phyloP scores from a whole-genome alignment of 2,797 vertebrate genomes.

The Alcedo atthis region DNA sequence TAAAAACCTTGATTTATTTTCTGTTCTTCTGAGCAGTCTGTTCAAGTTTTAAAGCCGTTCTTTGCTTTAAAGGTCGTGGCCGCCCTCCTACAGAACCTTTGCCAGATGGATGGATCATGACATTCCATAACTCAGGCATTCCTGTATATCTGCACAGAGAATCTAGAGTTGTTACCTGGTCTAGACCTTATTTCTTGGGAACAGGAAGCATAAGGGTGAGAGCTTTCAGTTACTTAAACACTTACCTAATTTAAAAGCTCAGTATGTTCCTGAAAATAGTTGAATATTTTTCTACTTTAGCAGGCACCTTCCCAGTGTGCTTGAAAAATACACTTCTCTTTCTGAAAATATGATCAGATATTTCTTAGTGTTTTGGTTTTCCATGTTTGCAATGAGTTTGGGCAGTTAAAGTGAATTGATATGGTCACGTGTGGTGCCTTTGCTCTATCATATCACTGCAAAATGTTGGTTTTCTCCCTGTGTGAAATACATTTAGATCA shows the following conservation, averaged over 20 bases:
- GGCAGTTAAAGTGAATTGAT: background rate
- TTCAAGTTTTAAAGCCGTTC: slow-evolving; percentile 17
- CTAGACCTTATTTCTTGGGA: slow-evolving; percentile 97
- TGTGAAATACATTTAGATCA: background rate
- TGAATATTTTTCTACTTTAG: background rate
- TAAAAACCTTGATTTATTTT: background rate
- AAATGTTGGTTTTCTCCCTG: background rate
- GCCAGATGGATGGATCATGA: slow-evolving; percentile 99
- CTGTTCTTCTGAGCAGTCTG: background rate
- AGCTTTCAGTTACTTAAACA: slow-evolving; percentile 12
- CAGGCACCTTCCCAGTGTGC: background rate
- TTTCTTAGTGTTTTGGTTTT: background rate
- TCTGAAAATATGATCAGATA: rapidly evolving
- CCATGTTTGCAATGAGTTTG: background rate
- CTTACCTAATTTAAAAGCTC: background rate
- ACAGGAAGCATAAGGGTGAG: slow-evolving; percentile 98
- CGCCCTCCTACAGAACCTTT: slow-evolving; percentile 97
- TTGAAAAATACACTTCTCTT: background rate
- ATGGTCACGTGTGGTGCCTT: background rate
- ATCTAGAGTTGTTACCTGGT: slow-evolving; percentile 98
- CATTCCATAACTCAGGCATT: slow-evolving; percentile 99
- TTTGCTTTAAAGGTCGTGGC: slow-evolving; percentile 88
- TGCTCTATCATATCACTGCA: background rate
- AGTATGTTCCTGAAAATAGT: background rate
- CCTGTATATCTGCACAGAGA: slow-evolving; percentile 99